A percentile compares a stretch with the other conserved stretches of the same genome.
These are phyloP conservation scores for Agrypnus murinus DNA, from an alignment of 2,888 invertebrate genomes.

Conservation along the genomic window DNA sequence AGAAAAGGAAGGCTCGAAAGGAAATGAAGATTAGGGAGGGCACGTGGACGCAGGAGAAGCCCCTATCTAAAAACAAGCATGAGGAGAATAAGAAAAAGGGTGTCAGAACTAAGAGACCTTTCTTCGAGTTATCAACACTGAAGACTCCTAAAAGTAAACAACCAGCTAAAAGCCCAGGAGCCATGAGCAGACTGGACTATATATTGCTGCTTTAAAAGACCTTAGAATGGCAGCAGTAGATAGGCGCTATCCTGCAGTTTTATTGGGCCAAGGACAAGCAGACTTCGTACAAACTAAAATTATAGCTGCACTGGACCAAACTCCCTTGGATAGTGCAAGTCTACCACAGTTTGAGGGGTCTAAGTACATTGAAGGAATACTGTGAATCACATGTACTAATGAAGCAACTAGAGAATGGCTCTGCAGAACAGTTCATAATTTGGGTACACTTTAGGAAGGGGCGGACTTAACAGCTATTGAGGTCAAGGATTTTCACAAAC, in stretches of 20 bases:
- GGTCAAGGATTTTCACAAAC: neutral
- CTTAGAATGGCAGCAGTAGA: neutral
- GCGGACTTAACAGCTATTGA: constrained; percentile 7
- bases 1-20: neutral
- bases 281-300: neutral
- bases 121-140: too few relatives aligned
- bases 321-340: too few relatives aligned
- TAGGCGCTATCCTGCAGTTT: neutral
- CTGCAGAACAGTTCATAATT: neutral
- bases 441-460: neutral
- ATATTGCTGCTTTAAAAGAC: neutral
- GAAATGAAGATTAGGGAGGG: too few relatives aligned
- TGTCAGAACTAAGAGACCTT: neutral
- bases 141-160: neutral
- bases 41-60: too few relatives aligned
- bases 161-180: constrained; percentile 6
- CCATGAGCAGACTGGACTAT: constrained; percentile 9
- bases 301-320: too few relatives aligned
- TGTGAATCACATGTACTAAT: neutral
- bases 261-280: neutral
- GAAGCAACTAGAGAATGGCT: too few relatives aligned
- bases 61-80: too few relatives aligned
- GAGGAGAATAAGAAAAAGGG: neutral
- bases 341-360: too few relatives aligned
- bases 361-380: neutral